Evolutionary conservation across 2,797 vertebrate species (phyloP), one percentile per base, ranked within the genome.

Genomic region (Leptodactylus fallax): DNA sequence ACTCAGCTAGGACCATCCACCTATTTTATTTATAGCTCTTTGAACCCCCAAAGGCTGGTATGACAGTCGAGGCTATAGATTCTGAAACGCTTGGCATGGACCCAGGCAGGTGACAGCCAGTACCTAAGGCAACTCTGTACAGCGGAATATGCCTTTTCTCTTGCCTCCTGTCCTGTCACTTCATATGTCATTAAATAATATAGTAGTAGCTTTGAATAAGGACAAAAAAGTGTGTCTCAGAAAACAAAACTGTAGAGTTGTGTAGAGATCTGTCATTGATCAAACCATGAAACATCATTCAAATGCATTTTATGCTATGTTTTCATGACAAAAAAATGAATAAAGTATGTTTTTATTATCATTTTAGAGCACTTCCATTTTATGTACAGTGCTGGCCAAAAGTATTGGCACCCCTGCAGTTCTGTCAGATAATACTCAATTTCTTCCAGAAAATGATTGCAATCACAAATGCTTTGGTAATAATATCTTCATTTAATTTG

Each of bases 1-100:
- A 89, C 53, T 86, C 89, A 79, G 81, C 80, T 51, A 69, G 72
- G 53, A 86, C 87, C 84, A 87, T 90, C 78, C 86, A 67, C 82
- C 17, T 92, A 81, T 72, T 81, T 92, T 91, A 91, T 78, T 90
- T 89, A 90, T 87, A 90, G 85, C 90, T 90, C 90, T 90, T 90
- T 69, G 49, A 60, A 56, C 17, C 49, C 51, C 79, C 53, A 80
- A 83, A 89, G 90, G 90, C 90, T 92, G 90, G 91, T 91, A 92
- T 92, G 91, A 91, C 93, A 90, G 77, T 90, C 85, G 27, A 49
- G 45, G 56, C 83, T 45, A 10, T 25, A 77, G 83, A 61, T 51
- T 76, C 58, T 74, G 12, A 88, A 89, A 90, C 89, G 87, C 86
- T 92, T 90, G 93, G 89, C 91, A 88, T 91, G 90, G 92, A 58